A percentile compares a stretch with the other conserved stretches of the same genome.
phyloP scores from a whole-genome alignment of 53 echinoderm and acorn worm genomes.

The Luidia sarsii region DNA sequence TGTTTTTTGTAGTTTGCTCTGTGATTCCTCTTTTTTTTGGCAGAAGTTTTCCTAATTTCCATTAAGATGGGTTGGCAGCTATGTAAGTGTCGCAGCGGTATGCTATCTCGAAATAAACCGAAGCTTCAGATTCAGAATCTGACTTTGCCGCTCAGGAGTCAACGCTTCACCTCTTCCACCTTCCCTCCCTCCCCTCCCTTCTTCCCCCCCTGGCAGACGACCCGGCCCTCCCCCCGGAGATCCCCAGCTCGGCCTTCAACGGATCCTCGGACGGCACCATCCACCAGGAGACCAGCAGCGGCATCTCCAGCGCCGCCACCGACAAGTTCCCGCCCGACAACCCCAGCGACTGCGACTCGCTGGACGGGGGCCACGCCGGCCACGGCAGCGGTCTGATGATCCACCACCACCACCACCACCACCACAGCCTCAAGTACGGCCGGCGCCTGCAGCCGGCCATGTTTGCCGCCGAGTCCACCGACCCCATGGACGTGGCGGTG shows the following conservation, averaged over 20 bases:
- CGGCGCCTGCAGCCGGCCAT: slow-evolving; percentile 27
- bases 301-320: slow-evolving; percentile 89
- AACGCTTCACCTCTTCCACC: no score
- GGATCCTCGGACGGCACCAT: slow-evolving; percentile 95
- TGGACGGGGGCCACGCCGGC: slow-evolving; percentile 57
- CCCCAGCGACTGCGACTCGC: slow-evolving; percentile 83
- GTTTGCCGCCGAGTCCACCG: slow-evolving; percentile 40
- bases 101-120: no score
- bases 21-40: no score
- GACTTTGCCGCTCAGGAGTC: no score
- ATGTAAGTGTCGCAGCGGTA: no score
- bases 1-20: no score
- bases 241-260: slow-evolving; percentile 94
- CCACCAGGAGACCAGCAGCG: slow-evolving; percentile 94
- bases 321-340: slow-evolving; percentile 90
- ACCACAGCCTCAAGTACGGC: slow-evolving; percentile 42
- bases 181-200: no score
- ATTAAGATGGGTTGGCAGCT: no score
- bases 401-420: no score
- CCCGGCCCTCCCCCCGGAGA: slow-evolving; percentile 77
- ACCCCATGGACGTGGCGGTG: slow-evolving; percentile 31
- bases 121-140: no score
- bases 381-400: slow-evolving; percentile 11
- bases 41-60: no score
- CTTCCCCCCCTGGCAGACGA: slow-evolving; percentile 40